Percentiles rank a stretch among this genome's conserved stretches.
These are phyloP conservation scores for Phenganax subtilis DNA, from an alignment of 92 coral and sea anemone species.

Conservation along the genomic window DNA sequence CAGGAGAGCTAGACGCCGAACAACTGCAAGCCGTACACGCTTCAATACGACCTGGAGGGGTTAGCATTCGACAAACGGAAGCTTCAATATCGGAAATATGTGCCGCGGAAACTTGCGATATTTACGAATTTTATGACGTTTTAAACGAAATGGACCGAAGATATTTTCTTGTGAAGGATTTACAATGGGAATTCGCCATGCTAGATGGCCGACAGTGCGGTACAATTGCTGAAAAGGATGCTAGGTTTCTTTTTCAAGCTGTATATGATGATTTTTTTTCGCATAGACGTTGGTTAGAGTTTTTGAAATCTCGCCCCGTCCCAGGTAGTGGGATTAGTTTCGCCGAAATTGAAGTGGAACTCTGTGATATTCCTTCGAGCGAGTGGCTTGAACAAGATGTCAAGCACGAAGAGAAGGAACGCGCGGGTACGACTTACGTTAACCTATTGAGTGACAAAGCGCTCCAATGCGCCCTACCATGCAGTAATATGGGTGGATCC, in stretches of 20 bases:
- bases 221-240: slow-evolving; percentile 77
- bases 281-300: slow-evolving; percentile 74
- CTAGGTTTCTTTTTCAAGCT: slow-evolving; percentile 89
- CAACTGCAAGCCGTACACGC: slow-evolving; percentile 76
- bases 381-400: slow-evolving; percentile 95
- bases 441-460: too few species aligned
- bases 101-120: slow-evolving; percentile 87
- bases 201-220: slow-evolving; percentile 88
- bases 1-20: slow-evolving; percentile 77
- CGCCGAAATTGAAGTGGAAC: slow-evolving; percentile 95
- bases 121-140: slow-evolving; percentile 76
- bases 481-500: too few species aligned
- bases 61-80: slow-evolving; percentile 75
- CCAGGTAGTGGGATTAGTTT: slow-evolving; percentile 91
- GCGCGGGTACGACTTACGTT: slow-evolving; percentile 43
- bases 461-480: too few species aligned
- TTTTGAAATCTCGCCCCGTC: slow-evolving; percentile 89
- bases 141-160: slow-evolving; percentile 97
- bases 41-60: slow-evolving; percentile 74
- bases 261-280: slow-evolving; percentile 95
- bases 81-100: slow-evolving; percentile 81
- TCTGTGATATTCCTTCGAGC: slow-evolving; percentile 83
- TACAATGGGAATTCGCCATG: slow-evolving; percentile 96
- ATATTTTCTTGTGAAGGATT: slow-evolving; percentile 79
- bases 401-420: slow-evolving; percentile 75